phyloP scores from a whole-genome alignment of 2,113 vertebrate species.

The Tachysurus fulvidraco region DNA sequence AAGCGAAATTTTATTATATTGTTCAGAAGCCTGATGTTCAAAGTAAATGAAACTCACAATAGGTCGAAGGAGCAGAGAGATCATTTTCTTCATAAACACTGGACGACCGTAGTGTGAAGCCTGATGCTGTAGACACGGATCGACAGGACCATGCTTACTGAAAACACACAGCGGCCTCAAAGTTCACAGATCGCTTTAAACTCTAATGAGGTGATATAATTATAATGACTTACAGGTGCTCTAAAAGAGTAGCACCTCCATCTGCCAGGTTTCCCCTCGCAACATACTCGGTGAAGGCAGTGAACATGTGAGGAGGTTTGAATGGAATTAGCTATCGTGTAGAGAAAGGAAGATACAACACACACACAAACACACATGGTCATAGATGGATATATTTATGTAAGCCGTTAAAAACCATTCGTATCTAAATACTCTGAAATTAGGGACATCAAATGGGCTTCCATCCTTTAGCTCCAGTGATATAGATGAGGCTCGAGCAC shows the following conservation, averaged over 20 bases:
- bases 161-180: slow-evolving; percentile 20
- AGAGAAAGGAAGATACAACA: background rate
- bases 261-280: slow-evolving; percentile 71
- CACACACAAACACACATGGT: background rate
- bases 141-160: slow-evolving; percentile 76
- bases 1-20: background rate
- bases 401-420: too few relatives aligned
- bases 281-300: slow-evolving; percentile 51
- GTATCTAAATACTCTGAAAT: too few relatives aligned
- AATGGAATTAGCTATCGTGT: slow-evolving; percentile 82
- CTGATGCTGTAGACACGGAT: slow-evolving; percentile 49
- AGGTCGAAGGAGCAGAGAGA: slow-evolving; percentile 75
- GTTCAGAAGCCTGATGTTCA: background rate
- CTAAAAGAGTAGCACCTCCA: slow-evolving; percentile 62
- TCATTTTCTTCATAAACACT: slow-evolving; percentile 70
- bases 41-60: slow-evolving; percentile 72
- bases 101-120: slow-evolving; percentile 60
- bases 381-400: too few relatives aligned
- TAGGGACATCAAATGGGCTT: too few relatives aligned
- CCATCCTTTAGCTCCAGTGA: background rate
- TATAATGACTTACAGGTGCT: slow-evolving; percentile 77
- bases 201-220: too few relatives aligned
- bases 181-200: too few relatives aligned
- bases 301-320: slow-evolving; percentile 55
- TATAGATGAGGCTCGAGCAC: background rate